Conservation (phyloP, 2,888 invertebrate species). For the Deilephila elpenor region DNA sequence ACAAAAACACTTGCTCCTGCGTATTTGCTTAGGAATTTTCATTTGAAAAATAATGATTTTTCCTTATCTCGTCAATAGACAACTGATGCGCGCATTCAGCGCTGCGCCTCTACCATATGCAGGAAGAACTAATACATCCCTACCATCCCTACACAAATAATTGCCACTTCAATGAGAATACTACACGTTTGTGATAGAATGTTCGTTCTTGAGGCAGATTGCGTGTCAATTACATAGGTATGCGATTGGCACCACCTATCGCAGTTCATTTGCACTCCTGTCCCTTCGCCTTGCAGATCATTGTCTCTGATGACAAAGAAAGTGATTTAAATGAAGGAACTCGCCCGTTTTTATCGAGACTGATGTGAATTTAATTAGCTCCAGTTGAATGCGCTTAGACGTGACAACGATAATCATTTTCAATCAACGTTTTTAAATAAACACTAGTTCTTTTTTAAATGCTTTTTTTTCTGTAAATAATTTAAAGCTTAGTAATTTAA, state of each 20-base stretch:
- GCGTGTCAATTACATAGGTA: slow-evolving; percentile 35
- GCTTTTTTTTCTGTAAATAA: not conserved
- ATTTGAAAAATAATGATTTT: too few species aligned
- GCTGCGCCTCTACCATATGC: too few species aligned
- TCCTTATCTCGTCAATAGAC: too few species aligned
- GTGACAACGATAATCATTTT: not conserved
- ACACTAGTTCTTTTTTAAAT: not conserved
- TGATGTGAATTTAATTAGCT: slow-evolving; percentile 19
- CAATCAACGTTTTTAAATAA: not conserved
- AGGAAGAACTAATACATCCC: too few species aligned
- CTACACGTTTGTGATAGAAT: not conserved
- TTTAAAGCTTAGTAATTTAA: too few species aligned
- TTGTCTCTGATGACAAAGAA: slow-evolving; percentile 28
- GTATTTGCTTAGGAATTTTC: too few species aligned
- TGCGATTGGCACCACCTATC: slow-evolving; percentile 40
- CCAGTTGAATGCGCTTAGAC: not conserved
- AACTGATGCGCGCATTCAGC: too few species aligned
- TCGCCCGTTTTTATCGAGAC: slow-evolving; percentile 14
- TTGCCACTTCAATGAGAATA: not conserved
- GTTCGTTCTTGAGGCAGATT: slow-evolving; percentile 11
- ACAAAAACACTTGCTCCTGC: too few species aligned
- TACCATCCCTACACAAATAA: not conserved
- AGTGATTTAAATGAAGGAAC: slow-evolving; percentile 25
- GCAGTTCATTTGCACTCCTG: slow-evolving; percentile 41
- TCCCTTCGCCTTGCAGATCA: slow-evolving; percentile 29